Evolutionary conservation across 2,888 invertebrate species (phyloP).

Genomic region (Cephus pulcher): DNA sequence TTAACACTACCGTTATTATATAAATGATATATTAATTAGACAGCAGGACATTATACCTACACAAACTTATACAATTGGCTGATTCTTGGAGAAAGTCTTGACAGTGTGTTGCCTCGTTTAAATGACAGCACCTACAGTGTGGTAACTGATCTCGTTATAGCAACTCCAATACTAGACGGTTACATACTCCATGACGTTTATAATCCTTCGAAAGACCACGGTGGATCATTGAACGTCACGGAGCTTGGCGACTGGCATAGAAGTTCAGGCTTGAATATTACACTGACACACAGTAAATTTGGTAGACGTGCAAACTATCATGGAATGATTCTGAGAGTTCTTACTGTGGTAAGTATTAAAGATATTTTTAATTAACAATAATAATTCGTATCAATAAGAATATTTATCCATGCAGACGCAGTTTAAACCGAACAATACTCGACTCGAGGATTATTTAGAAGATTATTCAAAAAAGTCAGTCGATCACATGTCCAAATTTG

Average conservation of each 20-base stretch:
- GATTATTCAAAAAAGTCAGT: conserved; percentile 43
- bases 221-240: conserved; percentile 48
- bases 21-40: conserved; percentile 22
- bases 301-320: conserved; percentile 46
- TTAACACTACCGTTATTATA: background rate
- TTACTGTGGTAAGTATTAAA: conserved; percentile 44
- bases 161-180: conserved; percentile 25
- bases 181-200: conserved; percentile 48
- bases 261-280: conserved; percentile 34
- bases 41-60: conserved; percentile 40
- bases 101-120: conserved; percentile 30
- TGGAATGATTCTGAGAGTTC: conserved; percentile 46
- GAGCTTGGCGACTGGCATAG: conserved; percentile 42
- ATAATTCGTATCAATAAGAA: background rate
- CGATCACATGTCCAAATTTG: conserved; percentile 50
- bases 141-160: conserved; percentile 46
- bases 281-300: conserved; percentile 40
- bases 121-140: conserved; percentile 46
- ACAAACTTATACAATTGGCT: conserved; percentile 49
- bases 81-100: conserved; percentile 40
- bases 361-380: background rate
- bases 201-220: conserved; percentile 49
- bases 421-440: conserved; percentile 40
- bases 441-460: conserved; percentile 45
- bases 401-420: conserved; percentile 18